These are phyloP conservation scores for Coboldia fuscipes DNA, from an alignment of 1,140 invertebrate species.

Conservation along the genomic window DNA sequence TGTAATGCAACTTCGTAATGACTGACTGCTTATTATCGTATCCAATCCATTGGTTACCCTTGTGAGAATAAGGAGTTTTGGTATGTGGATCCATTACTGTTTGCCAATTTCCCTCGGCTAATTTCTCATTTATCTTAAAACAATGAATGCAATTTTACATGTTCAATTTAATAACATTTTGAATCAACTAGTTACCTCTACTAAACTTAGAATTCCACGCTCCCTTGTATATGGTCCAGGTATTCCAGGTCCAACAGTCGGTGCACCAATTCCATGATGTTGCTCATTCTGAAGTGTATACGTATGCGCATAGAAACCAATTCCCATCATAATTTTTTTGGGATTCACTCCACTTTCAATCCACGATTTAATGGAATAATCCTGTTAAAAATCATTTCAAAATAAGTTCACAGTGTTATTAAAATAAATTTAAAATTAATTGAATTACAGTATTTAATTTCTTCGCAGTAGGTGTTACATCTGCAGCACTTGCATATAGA, in stretches of 20 bases:
- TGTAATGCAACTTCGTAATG: slow-evolving; percentile 32
- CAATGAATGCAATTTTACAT: too few relatives aligned
- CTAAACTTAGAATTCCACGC: slow-evolving; percentile 43
- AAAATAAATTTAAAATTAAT: slow-evolving; percentile 1
- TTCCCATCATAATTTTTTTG: slow-evolving; percentile 38
- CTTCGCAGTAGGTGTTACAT: slow-evolving; percentile 9
- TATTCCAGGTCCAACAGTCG: slow-evolving; percentile 26
- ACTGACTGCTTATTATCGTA: slow-evolving; percentile 42
- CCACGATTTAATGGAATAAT: slow-evolving; percentile 18
- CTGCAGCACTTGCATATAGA: slow-evolving; percentile 17
- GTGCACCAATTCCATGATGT: slow-evolving; percentile 24
- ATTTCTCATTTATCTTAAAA: slow-evolving; percentile 20
- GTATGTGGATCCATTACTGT: slow-evolving; percentile 27
- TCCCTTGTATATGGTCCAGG: slow-evolving; percentile 42
- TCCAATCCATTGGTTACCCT: slow-evolving; percentile 45
- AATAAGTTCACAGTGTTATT: not conserved
- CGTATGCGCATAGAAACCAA: slow-evolving; percentile 33
- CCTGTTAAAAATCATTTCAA: not conserved
- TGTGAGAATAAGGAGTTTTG: slow-evolving; percentile 38
- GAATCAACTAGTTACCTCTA: too few relatives aligned
- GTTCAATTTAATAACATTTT: too few relatives aligned
- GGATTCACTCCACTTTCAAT: slow-evolving; percentile 21
- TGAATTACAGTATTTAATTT: slow-evolving; percentile 18
- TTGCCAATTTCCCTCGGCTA: slow-evolving; percentile 21
- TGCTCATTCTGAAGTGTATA: slow-evolving; percentile 27